Percentiles rank a stretch among this genome's conserved stretches.
Conservation (phyloP, 1,140 invertebrate genomes). For the Patella vulgata region DNA sequence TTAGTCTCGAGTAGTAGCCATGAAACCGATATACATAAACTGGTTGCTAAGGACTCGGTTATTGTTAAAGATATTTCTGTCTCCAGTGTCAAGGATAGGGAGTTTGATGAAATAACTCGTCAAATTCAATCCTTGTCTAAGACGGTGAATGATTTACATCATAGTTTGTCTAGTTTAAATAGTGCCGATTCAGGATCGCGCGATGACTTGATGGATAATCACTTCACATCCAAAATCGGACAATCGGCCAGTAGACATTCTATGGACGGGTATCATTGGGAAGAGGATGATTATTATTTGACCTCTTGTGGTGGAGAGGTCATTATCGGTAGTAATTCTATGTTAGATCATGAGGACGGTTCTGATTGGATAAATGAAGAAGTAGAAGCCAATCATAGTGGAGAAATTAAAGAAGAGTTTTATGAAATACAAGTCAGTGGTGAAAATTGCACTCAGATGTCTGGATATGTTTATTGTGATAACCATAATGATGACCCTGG, state of each 20-base stretch:
- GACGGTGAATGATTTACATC: slow-evolving; percentile 56
- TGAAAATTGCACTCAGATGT: no score
- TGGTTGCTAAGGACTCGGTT: slow-evolving; percentile 23
- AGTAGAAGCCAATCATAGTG: slow-evolving; percentile 5
- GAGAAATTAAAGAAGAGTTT: slow-evolving; percentile 1
- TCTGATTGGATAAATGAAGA: slow-evolving; percentile 48
- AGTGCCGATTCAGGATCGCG: slow-evolving; percentile 45
- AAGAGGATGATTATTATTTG: slow-evolving; percentile 55
- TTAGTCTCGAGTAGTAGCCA: slow-evolving; percentile 36
- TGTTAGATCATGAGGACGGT: slow-evolving; percentile 41
- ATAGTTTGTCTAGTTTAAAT: slow-evolving; percentile 54
- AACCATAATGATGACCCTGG: no score
- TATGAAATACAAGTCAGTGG: slow-evolving; percentile 11
- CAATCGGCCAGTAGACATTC: slow-evolving; percentile 21
- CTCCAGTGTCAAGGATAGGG: slow-evolving; percentile 31
- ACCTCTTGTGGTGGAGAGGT: slow-evolving; percentile 53
- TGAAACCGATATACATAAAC: slow-evolving; percentile 16
- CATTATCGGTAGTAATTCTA: slow-evolving; percentile 46
- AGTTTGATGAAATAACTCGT: slow-evolving; percentile 57
- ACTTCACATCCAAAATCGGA: slow-evolving; percentile 10
- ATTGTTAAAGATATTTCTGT: slow-evolving; percentile 28
- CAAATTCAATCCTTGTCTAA: slow-evolving; percentile 56
- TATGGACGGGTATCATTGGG: slow-evolving; percentile 57
- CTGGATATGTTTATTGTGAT: no score
- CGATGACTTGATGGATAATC: slow-evolving; percentile 15